A percentile compares a stretch with the other conserved stretches of the same genome.
phyloP scores from a whole-genome alignment of 2,888 invertebrate genomes.

The Eugnorisma glareosa region DNA sequence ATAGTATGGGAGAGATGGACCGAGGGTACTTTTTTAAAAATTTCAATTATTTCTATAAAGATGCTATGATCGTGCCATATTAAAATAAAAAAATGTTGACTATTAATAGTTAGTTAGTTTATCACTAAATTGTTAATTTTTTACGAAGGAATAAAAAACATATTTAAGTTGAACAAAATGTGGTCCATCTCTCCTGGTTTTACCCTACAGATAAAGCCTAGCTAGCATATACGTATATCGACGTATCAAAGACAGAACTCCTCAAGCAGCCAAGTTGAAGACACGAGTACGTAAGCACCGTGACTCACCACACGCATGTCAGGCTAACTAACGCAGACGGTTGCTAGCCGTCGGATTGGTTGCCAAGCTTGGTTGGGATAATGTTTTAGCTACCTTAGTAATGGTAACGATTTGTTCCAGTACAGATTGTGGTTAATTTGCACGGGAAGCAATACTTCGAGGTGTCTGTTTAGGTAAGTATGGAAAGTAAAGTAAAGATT shows the following conservation, averaged over 20 bases:
- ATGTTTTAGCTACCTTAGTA: slow-evolving; percentile 29
- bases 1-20: no score
- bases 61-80: no score
- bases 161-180: no score
- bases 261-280: background rate
- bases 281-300: slow-evolving; percentile 5
- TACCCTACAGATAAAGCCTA: no score
- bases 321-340: slow-evolving; percentile 27
- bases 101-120: no score
- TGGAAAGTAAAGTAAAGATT: background rate
- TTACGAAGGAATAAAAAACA: no score
- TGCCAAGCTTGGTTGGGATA: slow-evolving; percentile 27
- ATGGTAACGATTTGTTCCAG: slow-evolving; percentile 27
- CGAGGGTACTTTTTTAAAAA: no score
- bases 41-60: no score
- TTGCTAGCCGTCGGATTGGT: slow-evolving; percentile 26
- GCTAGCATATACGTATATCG: background rate
- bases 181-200: no score
- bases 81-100: no score
- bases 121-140: no score
- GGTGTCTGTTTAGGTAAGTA: background rate
- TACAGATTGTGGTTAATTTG: background rate
- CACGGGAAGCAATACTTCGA: background rate
- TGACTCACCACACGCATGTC: slow-evolving; percentile 36
- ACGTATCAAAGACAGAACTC: background rate